Base-by-base conservation (phyloP, 2,888 invertebrate species). In the Melieria picta region DNA sequence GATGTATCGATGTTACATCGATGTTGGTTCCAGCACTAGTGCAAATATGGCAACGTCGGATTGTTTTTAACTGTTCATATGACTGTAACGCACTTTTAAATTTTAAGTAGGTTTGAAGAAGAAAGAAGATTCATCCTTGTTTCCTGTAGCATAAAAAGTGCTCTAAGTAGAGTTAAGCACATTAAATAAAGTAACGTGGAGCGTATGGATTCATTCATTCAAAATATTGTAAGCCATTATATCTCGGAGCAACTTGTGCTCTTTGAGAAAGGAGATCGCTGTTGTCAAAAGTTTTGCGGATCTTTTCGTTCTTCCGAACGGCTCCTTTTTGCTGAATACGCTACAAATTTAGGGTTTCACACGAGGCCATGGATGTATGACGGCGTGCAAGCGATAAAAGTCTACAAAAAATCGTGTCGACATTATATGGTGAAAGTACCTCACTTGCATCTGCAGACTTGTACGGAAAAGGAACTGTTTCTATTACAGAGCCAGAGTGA, bases 271-370 rank as follows among this genome's bases (percentile, higher is more conserved):
- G 75, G 73, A 5, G 57, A 70, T 65, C 74, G 74, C 42, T 79
- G 79, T 58, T 79, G 79, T 57, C 74, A 75, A 73, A 74, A 75
- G 42, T 73, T 77, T 56, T 70, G 74, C n/a, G 77, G 74, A 0
- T 71, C 75, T n/a, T 67, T 76, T 7, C 76, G 76, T 50, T 60
- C 71, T 1, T 42, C 71, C 7, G 78, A 79, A 50, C 71, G 72
- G 2, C 45, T 55, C 3, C 66, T 74, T 57, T 75, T 79, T 45
- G 57, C 69, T 5, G 72, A 76, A 7, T 73, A 66, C 43, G 74
- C 74, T 0, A 66, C 48, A 3, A 66, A 72, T 55, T 65, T 77
- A 30, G 74, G 73, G 13, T 65, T 74, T 43, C 69, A 61, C 16
- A 68, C 71, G 58, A 69, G 71, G 7, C 65, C 69, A 1, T 76